Evolutionary conservation across 2,113 vertebrate genomes (phyloP), one percentile per base, ranked within the genome.

Genomic region (Menura novaehollandiae): DNA sequence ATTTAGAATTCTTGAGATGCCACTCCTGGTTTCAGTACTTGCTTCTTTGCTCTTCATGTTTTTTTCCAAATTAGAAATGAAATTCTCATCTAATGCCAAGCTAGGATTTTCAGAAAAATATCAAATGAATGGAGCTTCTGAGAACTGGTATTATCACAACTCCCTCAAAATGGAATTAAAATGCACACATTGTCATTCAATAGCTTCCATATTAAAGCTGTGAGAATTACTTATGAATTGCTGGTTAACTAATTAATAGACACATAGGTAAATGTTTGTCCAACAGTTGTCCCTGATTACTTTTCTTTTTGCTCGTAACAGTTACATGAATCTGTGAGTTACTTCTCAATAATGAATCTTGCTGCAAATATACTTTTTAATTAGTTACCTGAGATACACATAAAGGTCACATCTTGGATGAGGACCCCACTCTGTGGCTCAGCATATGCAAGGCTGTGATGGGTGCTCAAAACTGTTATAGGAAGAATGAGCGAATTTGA

Each of bases 241-340:
- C 39, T 84, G 28, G 11, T 80, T 91, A 78, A n/a, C 51, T 86
- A 81, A 93, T 94, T 88, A 91, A 64, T 60, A 56, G 32, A 84
- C 49, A 71, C 76, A 49, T 13, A 91, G 37, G 60, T 93, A 97
- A 96, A 93, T 94, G n/a, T 95, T 95, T 95, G 88, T 51, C n/a
- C 44, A 96, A 68, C 12, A 37, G 17, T 91, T 94, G 71, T 86
- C 56, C 32, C 76, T 90, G 52, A 86, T 92, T 94, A 75, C 81
- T 91, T 88, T 77, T 77, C 30, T 76, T 74, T 56, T 55, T 13
- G 2, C 21, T 74, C 85, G 39, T 33, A 88, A 85, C 55, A 74
- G 7, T 63, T 86, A 55, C 51, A 86, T 74, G 59, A 74, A 85
- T 69, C 11, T 79, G 51, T 59, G 56, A 92, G 49, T 88, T 75